These are phyloP conservation scores for Apistogramma diplotaenia DNA, from an alignment of 2,113 vertebrate species.

Conservation along the genomic window DNA sequence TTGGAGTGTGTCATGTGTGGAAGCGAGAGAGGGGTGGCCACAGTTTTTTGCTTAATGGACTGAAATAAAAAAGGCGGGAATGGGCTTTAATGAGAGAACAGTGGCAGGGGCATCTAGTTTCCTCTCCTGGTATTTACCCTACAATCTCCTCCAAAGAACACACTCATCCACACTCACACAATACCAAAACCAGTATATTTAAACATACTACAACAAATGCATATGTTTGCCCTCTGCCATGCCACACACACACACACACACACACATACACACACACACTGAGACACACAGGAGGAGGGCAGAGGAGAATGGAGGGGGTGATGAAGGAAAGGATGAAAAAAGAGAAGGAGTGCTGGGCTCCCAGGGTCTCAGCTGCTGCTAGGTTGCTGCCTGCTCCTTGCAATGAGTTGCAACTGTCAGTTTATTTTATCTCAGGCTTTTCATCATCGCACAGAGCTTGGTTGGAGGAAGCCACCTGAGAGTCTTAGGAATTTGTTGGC, in stretches of 20 bases:
- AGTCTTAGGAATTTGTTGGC: conserved; percentile 90
- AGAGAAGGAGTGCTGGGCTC: conserved; percentile 67
- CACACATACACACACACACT: conserved; percentile 19
- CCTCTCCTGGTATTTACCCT: conserved; percentile 75
- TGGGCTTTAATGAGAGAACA: conserved; percentile 91
- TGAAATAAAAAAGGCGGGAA: conserved; percentile 93
- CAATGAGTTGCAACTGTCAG: conserved; percentile 99
- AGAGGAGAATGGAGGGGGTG: conserved; percentile 58
- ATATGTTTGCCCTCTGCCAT: conserved; percentile 31
- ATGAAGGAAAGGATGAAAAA: conserved; percentile 43
- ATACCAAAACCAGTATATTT: background rate
- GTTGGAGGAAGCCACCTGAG: conserved; percentile 95
- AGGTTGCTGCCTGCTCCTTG: conserved; percentile 88
- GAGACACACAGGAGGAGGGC: conserved; percentile 50
- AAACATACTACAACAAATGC: conserved; percentile 1
- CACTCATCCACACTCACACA: conserved; percentile 12
- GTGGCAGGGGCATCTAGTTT: conserved; percentile 80
- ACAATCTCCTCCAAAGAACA: conserved; percentile 54
- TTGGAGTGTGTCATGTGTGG: conserved; percentile 87
- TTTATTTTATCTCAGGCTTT: conserved; percentile 98
- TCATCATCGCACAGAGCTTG: conserved; percentile 94
- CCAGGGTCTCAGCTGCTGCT: conserved; percentile 93
- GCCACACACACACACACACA: conserved; percentile 10
- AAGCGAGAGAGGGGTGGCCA: conserved; percentile 82
- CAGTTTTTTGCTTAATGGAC: conserved; percentile 90